Evolutionary conservation across 2,113 vertebrate species (phyloP).

Genomic region (Zootoca vivipara): DNA sequence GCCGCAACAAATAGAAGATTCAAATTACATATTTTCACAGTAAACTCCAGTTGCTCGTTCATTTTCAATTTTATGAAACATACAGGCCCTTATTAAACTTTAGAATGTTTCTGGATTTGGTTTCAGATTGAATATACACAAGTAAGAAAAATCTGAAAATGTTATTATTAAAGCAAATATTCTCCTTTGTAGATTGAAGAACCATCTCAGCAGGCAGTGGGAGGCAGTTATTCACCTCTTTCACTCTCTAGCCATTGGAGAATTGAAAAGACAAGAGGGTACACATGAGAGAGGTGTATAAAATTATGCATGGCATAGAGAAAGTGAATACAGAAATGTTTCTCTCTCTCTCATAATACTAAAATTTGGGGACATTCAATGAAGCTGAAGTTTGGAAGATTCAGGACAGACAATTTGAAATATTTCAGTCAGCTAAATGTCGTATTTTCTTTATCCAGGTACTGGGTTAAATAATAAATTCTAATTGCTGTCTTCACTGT

Average conservation of each 20-base stretch:
- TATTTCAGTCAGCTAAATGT: too few relatives aligned
- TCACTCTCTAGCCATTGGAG: neutral
- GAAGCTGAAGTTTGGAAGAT: neutral
- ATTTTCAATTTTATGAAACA: neutral
- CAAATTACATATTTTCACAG: constrained; percentile 23
- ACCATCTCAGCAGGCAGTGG: neutral
- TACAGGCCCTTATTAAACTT: neutral
- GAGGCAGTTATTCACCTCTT: neutral
- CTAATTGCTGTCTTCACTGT: too few relatives aligned
- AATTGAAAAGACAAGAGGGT: neutral
- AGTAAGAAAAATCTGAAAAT: neutral
- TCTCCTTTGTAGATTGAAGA: neutral
- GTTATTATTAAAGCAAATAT: neutral
- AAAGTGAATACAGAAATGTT: too few relatives aligned
- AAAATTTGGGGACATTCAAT: neutral
- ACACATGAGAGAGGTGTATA: too few relatives aligned
- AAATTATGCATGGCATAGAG: too few relatives aligned
- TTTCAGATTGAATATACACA: neutral
- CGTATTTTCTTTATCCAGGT: too few relatives aligned
- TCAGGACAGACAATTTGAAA: too few relatives aligned
- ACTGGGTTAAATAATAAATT: too few relatives aligned
- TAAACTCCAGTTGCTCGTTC: neutral
- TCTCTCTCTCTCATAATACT: too few relatives aligned
- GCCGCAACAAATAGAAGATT: constrained; percentile 2
- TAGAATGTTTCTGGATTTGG: neutral